A percentile compares a stretch with the other conserved stretches of the same genome.
Evolutionary conservation across 2,797 vertebrate genomes (phyloP).

Genomic region (Fratercula arctica): DNA sequence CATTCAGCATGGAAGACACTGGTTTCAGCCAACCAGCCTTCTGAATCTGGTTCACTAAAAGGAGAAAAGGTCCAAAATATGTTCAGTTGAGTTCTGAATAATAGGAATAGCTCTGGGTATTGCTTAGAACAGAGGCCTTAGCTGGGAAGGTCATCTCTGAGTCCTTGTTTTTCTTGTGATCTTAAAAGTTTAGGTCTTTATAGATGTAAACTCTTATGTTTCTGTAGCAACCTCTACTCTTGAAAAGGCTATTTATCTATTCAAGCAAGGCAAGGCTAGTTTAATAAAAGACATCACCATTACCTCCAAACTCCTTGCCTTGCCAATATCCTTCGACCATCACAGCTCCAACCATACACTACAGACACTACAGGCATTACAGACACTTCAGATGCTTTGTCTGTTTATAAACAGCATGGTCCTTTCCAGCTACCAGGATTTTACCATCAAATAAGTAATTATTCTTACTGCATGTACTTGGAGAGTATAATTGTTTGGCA

Average conservation of each 20-base stretch:
- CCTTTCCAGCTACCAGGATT: neutral
- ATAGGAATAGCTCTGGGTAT: neutral
- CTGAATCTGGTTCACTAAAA: constrained; percentile 21
- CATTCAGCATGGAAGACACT: neutral
- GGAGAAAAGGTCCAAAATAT: neutral
- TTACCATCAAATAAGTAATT: neutral
- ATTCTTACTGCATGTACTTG: neutral
- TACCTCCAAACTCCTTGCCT: neutral
- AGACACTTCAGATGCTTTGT: neutral
- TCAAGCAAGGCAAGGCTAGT: neutral
- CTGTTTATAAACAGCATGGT: neutral
- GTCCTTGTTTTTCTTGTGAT: neutral
- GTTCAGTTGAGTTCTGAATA: neutral
- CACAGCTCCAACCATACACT: neutral
- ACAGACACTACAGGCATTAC: neutral
- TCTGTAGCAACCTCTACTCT: neutral
- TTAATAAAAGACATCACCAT: neutral
- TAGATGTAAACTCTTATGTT: neutral
- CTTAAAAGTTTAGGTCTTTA: neutral
- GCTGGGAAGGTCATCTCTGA: neutral
- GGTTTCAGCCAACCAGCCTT: constrained; percentile 21
- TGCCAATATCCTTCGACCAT: neutral
- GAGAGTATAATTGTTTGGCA: neutral
- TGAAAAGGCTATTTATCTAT: neutral
- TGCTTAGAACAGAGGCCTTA: neutral